A percentile compares a stretch with the other conserved stretches of the same genome.
These are phyloP conservation scores for Horisme vitalbata DNA, from an alignment of 2,888 invertebrate species.

Conservation along the genomic window DNA sequence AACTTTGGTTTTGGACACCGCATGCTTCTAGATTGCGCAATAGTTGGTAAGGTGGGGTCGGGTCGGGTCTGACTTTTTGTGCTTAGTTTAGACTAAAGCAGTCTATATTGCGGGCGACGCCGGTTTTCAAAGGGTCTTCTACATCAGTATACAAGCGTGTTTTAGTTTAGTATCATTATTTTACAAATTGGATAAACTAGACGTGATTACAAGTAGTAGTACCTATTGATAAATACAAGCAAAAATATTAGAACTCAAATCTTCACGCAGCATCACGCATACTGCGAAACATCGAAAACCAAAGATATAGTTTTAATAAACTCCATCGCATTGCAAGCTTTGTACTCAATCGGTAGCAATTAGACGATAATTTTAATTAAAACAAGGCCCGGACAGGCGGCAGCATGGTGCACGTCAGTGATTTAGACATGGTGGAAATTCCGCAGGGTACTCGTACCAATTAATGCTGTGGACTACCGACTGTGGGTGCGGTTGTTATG, in stretches of 20 bases:
- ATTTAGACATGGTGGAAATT: constrained; percentile 47
- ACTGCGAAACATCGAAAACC: constrained; percentile 7
- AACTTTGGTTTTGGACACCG: constrained; percentile 20
- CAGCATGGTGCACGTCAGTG: constrained; percentile 44
- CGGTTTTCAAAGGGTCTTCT: too few species aligned
- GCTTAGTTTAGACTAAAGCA: neutral
- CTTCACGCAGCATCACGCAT: too few species aligned
- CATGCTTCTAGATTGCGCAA: constrained; percentile 15
- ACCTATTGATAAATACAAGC: too few species aligned
- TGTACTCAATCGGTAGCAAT: constrained; percentile 46
- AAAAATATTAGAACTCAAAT: too few species aligned
- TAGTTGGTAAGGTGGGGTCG: constrained; percentile 8
- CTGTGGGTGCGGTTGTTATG: too few species aligned
- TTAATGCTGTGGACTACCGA: too few species aligned
- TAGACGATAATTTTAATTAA: constrained; percentile 55
- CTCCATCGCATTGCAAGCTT: constrained; percentile 22
- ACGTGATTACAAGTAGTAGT: too few species aligned
- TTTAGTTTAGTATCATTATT: too few species aligned
- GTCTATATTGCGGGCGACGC: constrained; percentile 1
- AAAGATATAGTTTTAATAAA: constrained; percentile 14
- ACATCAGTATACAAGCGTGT: too few species aligned
- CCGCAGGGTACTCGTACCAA: constrained; percentile 16
- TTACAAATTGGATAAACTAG: too few species aligned
- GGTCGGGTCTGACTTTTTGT: constrained; percentile 2
- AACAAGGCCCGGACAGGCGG: constrained; percentile 46